These are phyloP conservation scores for Daktulosphaira vitifoliae DNA, from an alignment of 1,140 invertebrate genomes.

Conservation along the genomic window DNA sequence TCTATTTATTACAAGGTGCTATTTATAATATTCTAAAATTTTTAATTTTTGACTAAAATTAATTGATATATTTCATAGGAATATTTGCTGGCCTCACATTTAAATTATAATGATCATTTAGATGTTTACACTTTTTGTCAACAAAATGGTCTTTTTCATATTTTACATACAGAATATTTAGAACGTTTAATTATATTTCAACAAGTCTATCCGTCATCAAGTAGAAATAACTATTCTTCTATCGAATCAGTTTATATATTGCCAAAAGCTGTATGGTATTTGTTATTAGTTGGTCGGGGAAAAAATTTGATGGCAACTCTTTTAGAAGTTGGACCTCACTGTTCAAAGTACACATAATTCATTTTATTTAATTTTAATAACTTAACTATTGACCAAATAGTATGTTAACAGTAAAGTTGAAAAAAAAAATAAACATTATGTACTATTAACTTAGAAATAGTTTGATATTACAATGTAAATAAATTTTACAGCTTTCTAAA, in stretches of 20 bases:
- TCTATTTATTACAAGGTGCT: conserved; percentile 27
- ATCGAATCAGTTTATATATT: conserved; percentile 9
- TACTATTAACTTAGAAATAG: too few relatives aligned
- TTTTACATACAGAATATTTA: neutral
- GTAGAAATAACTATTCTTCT: neutral
- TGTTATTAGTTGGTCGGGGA: conserved; percentile 19
- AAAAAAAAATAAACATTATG: too few relatives aligned
- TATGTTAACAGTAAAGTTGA: too few relatives aligned
- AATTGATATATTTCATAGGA: neutral
- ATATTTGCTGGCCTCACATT: conserved; percentile 12
- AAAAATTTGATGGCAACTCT: conserved; percentile 15
- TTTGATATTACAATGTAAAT: too few relatives aligned
- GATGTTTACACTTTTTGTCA: conserved; percentile 23
- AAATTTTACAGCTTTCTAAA: too few relatives aligned
- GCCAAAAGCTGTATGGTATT: conserved; percentile 27
- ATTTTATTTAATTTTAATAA: too few relatives aligned
- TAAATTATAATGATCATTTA: conserved; percentile 20
- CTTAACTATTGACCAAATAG: too few relatives aligned
- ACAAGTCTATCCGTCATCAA: conserved; percentile 11
- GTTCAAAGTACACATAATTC: conserved; percentile 7
- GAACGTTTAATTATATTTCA: conserved; percentile 28
- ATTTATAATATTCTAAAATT: neutral
- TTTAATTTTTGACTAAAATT: too few relatives aligned
- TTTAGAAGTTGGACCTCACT: conserved; percentile 13
- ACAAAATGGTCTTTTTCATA: conserved; percentile 26